These are phyloP conservation scores for Mesodorylaimus sp. DNA, from an alignment of 2,888 invertebrate genomes.

Conservation along the genomic window DNA sequence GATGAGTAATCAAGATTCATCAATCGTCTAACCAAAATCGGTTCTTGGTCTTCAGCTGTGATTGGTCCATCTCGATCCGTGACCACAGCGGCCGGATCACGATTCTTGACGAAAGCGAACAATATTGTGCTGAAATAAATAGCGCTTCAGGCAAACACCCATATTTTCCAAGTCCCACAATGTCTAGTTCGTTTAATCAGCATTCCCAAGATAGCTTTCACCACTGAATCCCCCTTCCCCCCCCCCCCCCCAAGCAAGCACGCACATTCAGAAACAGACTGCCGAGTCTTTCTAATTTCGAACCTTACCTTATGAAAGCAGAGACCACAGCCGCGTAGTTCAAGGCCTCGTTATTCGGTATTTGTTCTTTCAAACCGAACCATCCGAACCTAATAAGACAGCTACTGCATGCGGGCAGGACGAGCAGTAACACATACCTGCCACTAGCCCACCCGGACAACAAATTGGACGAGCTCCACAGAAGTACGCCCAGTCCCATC, in stretches of 20 bases:
- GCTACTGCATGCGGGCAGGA: not conserved
- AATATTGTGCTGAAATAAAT: constrained; percentile 5
- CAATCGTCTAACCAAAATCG: not conserved
- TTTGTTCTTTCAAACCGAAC: constrained; percentile 27
- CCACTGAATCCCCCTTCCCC: too few relatives aligned
- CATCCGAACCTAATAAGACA: constrained; percentile 28
- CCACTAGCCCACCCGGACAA: constrained; percentile 36
- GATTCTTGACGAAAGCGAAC: constrained; percentile 9
- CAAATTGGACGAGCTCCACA: constrained; percentile 37
- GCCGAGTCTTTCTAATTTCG: too few relatives aligned
- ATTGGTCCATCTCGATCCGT: too few relatives aligned
- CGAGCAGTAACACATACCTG: constrained; percentile 20
- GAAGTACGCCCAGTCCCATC: constrained; percentile 35
- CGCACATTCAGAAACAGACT: too few relatives aligned
- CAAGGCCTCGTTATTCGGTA: constrained; percentile 20
- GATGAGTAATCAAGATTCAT: too few relatives aligned
- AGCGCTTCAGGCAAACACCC: not conserved
- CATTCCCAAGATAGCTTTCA: too few relatives aligned
- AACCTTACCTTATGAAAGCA: constrained; percentile 24
- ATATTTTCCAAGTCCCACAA: not conserved
- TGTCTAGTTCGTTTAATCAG: too few relatives aligned
- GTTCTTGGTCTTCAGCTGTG: not conserved
- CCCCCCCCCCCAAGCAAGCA: too few relatives aligned
- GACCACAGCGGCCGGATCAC: not conserved
- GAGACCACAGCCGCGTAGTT: constrained; percentile 30